Evolutionary conservation across 2,888 invertebrate genomes (phyloP).

Genomic region (Proisotoma minuta): DNA sequence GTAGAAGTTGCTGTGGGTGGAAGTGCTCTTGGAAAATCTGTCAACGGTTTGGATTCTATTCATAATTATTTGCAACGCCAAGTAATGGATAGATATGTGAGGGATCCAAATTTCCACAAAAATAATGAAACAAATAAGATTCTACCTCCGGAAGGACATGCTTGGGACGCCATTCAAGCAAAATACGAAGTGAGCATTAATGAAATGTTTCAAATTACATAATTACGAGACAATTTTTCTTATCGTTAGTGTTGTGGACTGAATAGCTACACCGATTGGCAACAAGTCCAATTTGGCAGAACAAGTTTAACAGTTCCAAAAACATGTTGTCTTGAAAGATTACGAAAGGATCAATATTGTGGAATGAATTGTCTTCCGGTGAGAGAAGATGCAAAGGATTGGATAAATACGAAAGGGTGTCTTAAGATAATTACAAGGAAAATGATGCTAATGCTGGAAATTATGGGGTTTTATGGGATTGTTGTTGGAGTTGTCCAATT

Average conservation of each 20-base stretch:
- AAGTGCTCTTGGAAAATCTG: not conserved
- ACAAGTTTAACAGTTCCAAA: constrained; percentile 31
- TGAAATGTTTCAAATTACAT: no score
- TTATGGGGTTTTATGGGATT: not conserved
- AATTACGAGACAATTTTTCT: no score
- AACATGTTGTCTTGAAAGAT: constrained; percentile 25
- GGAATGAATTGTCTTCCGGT: constrained; percentile 31
- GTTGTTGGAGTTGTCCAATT: no score
- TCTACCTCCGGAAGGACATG: not conserved
- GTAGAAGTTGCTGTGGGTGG: not conserved
- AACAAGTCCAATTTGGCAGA: constrained; percentile 32
- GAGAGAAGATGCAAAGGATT: constrained; percentile 11
- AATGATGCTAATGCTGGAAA: not conserved
- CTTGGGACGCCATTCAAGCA: not conserved
- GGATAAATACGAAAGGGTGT: constrained; percentile 11
- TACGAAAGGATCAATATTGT: constrained; percentile 11
- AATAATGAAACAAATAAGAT: not conserved
- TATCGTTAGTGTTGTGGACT: constrained; percentile 28
- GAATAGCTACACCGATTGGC: constrained; percentile 34
- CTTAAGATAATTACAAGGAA: not conserved
- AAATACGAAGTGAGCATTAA: not conserved
- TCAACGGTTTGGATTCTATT: not conserved
- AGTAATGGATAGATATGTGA: not conserved
- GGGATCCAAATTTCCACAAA: not conserved
- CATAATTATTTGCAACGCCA: not conserved